phyloP scores from a whole-genome alignment of 2,113 vertebrate species.

The Choloepus hoffmanni region DNA sequence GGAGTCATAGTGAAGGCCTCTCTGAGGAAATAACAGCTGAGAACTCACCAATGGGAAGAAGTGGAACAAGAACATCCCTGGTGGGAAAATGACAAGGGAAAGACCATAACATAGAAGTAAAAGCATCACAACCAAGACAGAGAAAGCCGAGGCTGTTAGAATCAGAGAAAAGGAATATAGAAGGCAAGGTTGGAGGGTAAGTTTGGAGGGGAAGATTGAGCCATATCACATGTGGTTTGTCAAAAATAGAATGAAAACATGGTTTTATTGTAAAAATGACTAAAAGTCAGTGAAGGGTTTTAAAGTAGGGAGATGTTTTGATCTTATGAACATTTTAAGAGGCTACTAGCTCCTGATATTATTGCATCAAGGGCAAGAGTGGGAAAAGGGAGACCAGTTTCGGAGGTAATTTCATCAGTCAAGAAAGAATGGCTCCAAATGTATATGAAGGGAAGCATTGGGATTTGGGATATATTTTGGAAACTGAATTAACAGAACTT shows the following conservation, averaged over 20 bases:
- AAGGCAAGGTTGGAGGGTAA: too few relatives aligned
- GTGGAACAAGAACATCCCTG: background rate
- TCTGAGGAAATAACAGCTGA: background rate
- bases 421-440: background rate
- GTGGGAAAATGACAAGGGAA: background rate
- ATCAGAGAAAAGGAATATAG: background rate
- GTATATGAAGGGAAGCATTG: background rate
- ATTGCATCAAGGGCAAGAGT: background rate
- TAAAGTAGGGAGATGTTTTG: background rate
- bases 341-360: background rate
- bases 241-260: background rate
- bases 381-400: background rate
- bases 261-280: background rate
- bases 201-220: background rate
- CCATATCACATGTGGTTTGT: background rate
- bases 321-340: background rate
- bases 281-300: background rate
- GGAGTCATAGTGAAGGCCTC: background rate
- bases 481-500: background rate
- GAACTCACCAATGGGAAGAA: background rate
- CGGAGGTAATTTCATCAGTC: background rate
- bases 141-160: background rate
- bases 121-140: background rate
- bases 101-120: background rate
- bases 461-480: background rate